phyloP scores from a whole-genome alignment of 2,797 vertebrate genomes.

The Diceros bicornis region DNA sequence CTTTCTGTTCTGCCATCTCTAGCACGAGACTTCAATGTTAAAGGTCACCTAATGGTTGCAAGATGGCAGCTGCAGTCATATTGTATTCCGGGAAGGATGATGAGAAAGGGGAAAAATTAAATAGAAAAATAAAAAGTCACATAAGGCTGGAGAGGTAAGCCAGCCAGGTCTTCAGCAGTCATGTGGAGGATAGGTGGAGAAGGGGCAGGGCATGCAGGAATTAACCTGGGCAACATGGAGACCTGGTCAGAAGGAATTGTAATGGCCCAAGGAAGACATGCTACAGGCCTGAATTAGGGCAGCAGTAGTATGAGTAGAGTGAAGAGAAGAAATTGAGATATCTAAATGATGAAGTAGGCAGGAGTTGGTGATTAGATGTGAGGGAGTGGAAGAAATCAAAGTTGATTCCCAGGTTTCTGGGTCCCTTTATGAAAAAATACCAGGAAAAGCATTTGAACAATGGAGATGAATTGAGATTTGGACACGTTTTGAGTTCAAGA shows the following conservation, averaged over 20 bases:
- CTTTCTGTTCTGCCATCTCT: background rate
- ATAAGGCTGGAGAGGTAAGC: background rate
- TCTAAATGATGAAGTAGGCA: background rate
- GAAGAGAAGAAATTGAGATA: background rate
- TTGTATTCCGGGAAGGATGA: slow-evolving; percentile 10
- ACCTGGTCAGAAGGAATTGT: background rate
- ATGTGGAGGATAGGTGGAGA: background rate
- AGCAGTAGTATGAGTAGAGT: background rate
- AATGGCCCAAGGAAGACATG: background rate
- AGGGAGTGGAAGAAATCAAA: background rate
- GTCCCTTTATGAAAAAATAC: background rate
- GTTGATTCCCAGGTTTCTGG: background rate
- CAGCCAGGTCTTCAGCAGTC: background rate
- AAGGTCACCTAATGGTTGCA: background rate
- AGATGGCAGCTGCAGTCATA: background rate
- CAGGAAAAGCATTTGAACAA: background rate
- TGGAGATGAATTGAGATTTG: slow-evolving; percentile 20
- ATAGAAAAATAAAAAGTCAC: background rate
- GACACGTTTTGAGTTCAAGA: background rate
- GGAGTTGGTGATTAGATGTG: background rate
- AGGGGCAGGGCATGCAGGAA: background rate
- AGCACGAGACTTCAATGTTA: slow-evolving; percentile 3
- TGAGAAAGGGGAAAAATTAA: background rate
- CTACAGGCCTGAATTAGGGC: background rate
- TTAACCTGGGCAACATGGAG: background rate